A percentile compares a stretch with the other conserved stretches of the same genome.
These are phyloP conservation scores for Trematocara unimaculatum DNA, from an alignment of 2,113 vertebrate genomes.

Conservation along the genomic window DNA sequence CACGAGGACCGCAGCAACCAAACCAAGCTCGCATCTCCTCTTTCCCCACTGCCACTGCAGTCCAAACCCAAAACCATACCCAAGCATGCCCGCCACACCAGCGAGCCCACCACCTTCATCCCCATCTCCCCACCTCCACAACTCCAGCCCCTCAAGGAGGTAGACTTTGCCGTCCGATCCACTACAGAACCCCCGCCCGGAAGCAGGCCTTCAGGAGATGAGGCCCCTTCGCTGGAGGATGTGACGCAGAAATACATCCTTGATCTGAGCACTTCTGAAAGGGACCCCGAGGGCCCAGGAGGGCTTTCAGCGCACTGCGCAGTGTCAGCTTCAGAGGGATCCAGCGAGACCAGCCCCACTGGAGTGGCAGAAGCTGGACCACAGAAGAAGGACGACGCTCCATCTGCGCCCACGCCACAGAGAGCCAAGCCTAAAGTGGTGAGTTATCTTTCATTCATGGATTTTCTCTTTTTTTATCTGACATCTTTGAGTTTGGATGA, in stretches of 20 bases:
- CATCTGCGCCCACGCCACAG: conserved; percentile 50
- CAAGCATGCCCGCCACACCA: conserved; percentile 86
- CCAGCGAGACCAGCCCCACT: conserved; percentile 59
- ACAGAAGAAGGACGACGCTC: conserved; percentile 72
- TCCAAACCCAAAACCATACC: conserved; percentile 60
- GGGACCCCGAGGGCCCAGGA: conserved; percentile 10
- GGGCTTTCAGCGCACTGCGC: conserved; percentile 16
- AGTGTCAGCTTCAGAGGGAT: conserved; percentile 54
- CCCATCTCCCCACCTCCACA: conserved; percentile 78
- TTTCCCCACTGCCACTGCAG: conserved; percentile 6
- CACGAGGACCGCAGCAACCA: conserved; percentile 5
- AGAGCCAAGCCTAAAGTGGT: conserved; percentile 92
- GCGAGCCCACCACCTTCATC: conserved; percentile 82
- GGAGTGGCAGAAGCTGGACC: conserved; percentile 64
- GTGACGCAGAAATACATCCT: conserved; percentile 86
- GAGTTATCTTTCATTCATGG: conserved; percentile 29
- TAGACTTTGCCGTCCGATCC: conserved; percentile 29
- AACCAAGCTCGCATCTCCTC: conserved; percentile 14
- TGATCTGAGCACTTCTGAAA: conserved; percentile 71
- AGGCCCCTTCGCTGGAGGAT: conserved; percentile 81
- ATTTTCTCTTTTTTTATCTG: neutral
- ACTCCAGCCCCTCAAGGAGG: conserved; percentile 43
- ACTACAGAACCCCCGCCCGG: conserved; percentile 40
- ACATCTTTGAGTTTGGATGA: neutral
- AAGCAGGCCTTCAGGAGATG: conserved; percentile 49